Evolutionary conservation across 2,888 invertebrate species (phyloP), one percentile per base, ranked within the genome.

Genomic region (Diploptera punctata): DNA sequence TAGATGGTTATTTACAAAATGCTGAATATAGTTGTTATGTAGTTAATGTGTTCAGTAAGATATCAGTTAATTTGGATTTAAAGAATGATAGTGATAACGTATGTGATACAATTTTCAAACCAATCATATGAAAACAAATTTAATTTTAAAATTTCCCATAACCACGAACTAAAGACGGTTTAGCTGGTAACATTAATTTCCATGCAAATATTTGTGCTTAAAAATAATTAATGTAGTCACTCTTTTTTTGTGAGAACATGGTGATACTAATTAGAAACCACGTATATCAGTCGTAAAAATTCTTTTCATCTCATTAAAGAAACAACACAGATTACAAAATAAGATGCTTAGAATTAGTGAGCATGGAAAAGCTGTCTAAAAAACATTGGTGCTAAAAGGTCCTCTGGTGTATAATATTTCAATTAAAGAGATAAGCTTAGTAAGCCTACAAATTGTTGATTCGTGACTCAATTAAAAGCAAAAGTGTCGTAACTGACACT

Each of bases 361-460:
- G n/a, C n/a, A 57, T 57, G 57, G 24, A 16, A 2, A 33, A 57
- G 29, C 29, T 16, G 29, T 57, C n/a, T 57, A 29, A 57, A n/a
- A n/a, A 57, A 57, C 26, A 29, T n/a, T n/a, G 31, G 31, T n/a
- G 29, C 57, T 29, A 57, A 57, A 47, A 57, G 57, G 57, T 29
- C 57, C 57, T 16, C 29, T n/a, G 47, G 29, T 57, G 29, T 57
- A 57, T 57, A 57, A 57, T 57, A 57, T 16, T 29, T 29, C 29
- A 57, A 57, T 57, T 57, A 57, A 3, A 54, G 26, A 54, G 57
- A 57, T 57, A 57, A 29, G 57, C 31, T 29, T 57, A 7, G 1
- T 29, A 57, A 29, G 57, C 31, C 57, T 57, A 57, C 57, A 57
- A 57, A 57, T 57, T 57, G 57, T 29, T 16, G 29, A 29, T 57